Base-by-base conservation (phyloP, 2,797 vertebrate genomes). In the Atherinosoma microstoma region DNA sequence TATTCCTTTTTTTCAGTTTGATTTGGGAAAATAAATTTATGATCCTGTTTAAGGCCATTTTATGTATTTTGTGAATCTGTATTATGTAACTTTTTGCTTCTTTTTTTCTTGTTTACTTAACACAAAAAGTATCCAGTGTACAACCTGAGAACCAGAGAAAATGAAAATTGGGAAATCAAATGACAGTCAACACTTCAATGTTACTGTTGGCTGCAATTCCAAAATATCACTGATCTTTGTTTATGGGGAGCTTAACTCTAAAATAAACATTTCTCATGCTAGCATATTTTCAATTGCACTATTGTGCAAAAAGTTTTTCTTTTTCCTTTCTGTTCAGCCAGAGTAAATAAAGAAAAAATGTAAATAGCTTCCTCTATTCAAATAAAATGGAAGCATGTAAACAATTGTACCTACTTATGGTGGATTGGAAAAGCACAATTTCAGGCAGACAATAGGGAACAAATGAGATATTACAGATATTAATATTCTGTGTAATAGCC, bases 311-410 rank as follows among this genome's bases (percentile, higher is more conserved):
- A 68, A 78, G 70, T 16, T 54, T 42, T 49, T 34, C 20, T 29
- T 49, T 32, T 56, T 20, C 24, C 38, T 75, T 40, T 81, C 67
- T 67, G 54, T 67, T 85, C 80, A 73, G 63, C 64, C 74, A 56
- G 66, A 82, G 64, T 60, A 73, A 87, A 84, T 83, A 73, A 34
- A 45, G 70, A 76, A 58, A 58, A 27, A 27, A 74, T 70, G 65
- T 67, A 58, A 82, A 75, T 66, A 74, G 71, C 77, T 86, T 83
- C 75, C 86, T 87, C 75, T 80, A 67, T 65, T 80, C 75, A 82
- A 89, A 83, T 87, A 79, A 86, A 75, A 86, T 78, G 76, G 73
- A 88, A 88, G 81, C 73, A 67, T 89, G 81, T 65, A 77, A 87
- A 87, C 78, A 80, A 77, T 83, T 73, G 59, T 53, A 58, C 16